Conservation (phyloP, 2,888 invertebrate species). For the Cenopis cana region DNA sequence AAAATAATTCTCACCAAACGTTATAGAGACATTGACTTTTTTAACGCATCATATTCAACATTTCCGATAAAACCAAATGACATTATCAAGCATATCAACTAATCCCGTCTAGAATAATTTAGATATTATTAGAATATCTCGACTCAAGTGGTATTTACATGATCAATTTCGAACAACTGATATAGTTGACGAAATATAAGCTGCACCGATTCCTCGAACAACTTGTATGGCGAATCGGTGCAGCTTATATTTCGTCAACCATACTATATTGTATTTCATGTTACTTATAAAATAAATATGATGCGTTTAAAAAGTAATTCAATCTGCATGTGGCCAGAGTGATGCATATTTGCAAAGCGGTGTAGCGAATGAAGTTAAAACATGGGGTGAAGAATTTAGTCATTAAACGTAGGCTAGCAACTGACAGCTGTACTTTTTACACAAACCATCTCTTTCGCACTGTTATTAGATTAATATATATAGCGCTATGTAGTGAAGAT, state of each 20-base stretch:
- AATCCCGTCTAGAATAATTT: too few relatives aligned
- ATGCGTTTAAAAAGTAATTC: conserved; percentile 62
- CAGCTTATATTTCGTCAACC: too few relatives aligned
- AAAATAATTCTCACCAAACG: conserved; percentile 33
- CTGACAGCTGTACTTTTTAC: background rate
- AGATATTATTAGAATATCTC: background rate
- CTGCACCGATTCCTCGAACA: too few relatives aligned
- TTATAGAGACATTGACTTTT: conserved; percentile 15
- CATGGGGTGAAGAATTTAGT: conserved; percentile 41
- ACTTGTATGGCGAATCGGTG: too few relatives aligned
- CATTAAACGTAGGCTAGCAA: conserved; percentile 7
- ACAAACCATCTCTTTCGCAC: background rate
- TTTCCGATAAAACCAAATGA: background rate
- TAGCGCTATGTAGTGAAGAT: background rate
- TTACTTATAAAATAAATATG: conserved; percentile 19
- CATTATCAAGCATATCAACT: too few relatives aligned
- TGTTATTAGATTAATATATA: background rate
- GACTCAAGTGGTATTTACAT: background rate
- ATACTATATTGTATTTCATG: too few relatives aligned
- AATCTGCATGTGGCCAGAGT: conserved; percentile 73
- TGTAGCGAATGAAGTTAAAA: conserved; percentile 63
- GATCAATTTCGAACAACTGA: background rate
- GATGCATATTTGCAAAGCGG: conserved; percentile 72
- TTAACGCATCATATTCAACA: conserved; percentile 43
- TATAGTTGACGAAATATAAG: too few relatives aligned